A percentile compares a stretch with the other conserved stretches of the same genome.
Conservation (phyloP, 2,113 vertebrate genomes). For the Indicator indicator region DNA sequence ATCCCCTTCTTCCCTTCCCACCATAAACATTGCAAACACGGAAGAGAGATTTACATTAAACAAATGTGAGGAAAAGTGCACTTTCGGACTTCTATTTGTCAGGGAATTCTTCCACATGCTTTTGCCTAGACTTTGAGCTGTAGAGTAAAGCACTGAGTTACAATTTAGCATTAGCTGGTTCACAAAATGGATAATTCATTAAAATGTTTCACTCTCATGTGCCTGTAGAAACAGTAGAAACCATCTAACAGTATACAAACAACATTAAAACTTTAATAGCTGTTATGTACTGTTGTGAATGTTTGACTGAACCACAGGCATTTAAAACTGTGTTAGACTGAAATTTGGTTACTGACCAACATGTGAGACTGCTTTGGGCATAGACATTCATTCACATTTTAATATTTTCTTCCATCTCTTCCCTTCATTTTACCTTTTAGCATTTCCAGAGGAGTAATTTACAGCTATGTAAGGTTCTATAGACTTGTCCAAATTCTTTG, state of each 20-base stretch:
- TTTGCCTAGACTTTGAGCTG: not conserved
- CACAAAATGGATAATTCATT: not conserved
- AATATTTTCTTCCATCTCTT: conserved; percentile 39
- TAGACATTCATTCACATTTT: conserved; percentile 37
- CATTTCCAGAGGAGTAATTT: conserved; percentile 61
- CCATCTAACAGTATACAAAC: not conserved
- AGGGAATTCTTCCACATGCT: not conserved
- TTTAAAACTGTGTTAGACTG: not conserved
- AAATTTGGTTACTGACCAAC: not conserved
- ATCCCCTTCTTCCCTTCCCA: not conserved
- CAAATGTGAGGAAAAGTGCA: too few relatives aligned
- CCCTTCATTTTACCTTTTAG: conserved; percentile 46
- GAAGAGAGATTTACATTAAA: not conserved
- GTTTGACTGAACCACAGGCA: not conserved
- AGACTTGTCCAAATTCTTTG: conserved; percentile 58
- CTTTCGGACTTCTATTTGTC: not conserved
- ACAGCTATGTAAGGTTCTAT: conserved; percentile 25
- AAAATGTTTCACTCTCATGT: not conserved
- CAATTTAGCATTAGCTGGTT: not conserved
- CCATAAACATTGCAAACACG: not conserved
- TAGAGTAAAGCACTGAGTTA: not conserved
- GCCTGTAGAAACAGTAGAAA: not conserved
- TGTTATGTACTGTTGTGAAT: not conserved
- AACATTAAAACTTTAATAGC: not conserved
- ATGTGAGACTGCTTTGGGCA: not conserved